Conservation (phyloP, 2,797 vertebrate species). For the Clarias fuscus region DNA sequence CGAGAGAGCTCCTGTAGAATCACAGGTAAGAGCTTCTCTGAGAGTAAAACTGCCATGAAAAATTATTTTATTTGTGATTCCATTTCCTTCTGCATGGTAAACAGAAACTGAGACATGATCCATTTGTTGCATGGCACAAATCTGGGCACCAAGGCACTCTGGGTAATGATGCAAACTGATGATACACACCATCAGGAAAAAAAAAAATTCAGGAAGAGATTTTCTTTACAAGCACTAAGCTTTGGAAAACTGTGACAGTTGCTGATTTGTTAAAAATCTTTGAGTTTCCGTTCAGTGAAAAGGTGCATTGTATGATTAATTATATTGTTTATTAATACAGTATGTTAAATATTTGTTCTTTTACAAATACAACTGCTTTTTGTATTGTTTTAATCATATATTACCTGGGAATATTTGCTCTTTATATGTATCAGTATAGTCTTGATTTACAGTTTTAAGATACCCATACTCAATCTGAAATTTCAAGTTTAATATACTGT, state of each 20-base stretch:
- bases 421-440: no score
- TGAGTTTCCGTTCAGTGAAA: background rate
- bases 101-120: background rate
- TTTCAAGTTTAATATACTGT: no score
- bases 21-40: background rate
- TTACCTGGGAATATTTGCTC: no score
- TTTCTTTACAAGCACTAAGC: background rate
- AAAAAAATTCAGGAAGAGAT: background rate
- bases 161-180: slow-evolving; percentile 10
- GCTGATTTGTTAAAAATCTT: background rate
- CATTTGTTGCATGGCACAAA: background rate
- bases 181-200: background rate
- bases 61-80: background rate
- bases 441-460: no score
- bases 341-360: no score
- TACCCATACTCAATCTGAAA: no score
- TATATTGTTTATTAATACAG: no score
- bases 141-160: slow-evolving; percentile 3
- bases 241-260: background rate
- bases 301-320: background rate
- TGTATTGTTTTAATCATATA: no score
- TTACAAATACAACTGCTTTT: no score
- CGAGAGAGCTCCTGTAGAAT: background rate
- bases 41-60: background rate
- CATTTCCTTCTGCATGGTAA: background rate